Conservation (phyloP, 2,888 invertebrate genomes). For the Asteroscopus sphinx region DNA sequence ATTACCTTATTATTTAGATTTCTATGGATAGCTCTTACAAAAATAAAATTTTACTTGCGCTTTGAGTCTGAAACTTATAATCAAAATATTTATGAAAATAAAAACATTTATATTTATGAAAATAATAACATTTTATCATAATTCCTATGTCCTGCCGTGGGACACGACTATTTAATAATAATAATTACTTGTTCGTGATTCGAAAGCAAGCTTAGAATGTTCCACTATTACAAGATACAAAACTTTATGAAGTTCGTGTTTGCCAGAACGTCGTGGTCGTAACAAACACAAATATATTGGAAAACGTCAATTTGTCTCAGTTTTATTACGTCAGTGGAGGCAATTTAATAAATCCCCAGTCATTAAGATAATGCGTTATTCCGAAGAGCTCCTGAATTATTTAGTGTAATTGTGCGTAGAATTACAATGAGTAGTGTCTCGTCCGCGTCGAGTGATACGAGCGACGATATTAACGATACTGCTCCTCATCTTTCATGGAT, state of each 20-base stretch:
- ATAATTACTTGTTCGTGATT: not conserved
- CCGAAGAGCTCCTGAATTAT: constrained; percentile 62
- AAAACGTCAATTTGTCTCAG: constrained; percentile 30
- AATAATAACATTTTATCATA: too few relatives aligned
- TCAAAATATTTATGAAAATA: too few relatives aligned
- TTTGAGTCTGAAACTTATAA: too few relatives aligned
- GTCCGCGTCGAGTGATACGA: constrained; percentile 24
- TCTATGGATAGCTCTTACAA: too few relatives aligned
- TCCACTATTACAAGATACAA: not conserved
- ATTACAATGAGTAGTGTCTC: constrained; percentile 62
- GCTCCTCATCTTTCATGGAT: constrained; percentile 27
- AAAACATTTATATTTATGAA: too few relatives aligned
- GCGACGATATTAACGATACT: constrained; percentile 28
- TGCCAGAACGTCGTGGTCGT: not conserved
- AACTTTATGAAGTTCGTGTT: constrained; percentile 12
- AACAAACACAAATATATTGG: constrained; percentile 21
- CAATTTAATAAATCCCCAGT: constrained; percentile 60
- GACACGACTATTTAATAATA: not conserved
- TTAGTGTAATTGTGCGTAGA: constrained; percentile 68
- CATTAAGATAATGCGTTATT: constrained; percentile 62
- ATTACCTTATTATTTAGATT: too few relatives aligned
- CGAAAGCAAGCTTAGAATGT: not conserved
- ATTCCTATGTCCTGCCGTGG: too few relatives aligned
- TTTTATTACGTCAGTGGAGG: constrained; percentile 42
- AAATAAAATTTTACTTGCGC: too few relatives aligned